Evolutionary conservation across 30 jellyfish, hydroid and myxozoan genomes (phyloP).

Genomic region (Turritopsis rubra): DNA sequence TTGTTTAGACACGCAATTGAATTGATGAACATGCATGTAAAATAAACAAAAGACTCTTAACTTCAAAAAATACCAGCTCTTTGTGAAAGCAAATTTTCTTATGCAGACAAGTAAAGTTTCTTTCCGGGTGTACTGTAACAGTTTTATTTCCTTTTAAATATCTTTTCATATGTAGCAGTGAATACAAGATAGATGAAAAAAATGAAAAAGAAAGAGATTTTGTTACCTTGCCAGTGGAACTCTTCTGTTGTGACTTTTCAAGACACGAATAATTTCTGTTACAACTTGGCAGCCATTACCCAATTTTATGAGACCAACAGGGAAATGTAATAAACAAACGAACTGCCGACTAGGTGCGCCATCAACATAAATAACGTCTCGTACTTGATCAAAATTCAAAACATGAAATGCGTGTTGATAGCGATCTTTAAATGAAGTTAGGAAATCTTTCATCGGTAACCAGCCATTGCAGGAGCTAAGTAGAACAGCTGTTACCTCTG

Average conservation of each 20-base stretch:
- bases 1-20: no score
- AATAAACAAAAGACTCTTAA: no score
- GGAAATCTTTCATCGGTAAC: conserved; percentile 34
- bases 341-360: conserved; percentile 71
- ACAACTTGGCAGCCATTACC: conserved; percentile 24
- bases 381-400: conserved; percentile 22
- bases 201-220: not conserved
- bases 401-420: conserved; percentile 28
- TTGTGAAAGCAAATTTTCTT: no score
- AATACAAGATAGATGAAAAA: no score
- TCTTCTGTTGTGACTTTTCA: conserved; percentile 41
- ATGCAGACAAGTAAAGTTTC: no score
- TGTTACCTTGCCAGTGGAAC: conserved; percentile 61
- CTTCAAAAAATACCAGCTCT: no score
- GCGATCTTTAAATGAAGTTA: conserved; percentile 12
- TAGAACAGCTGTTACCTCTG: conserved; percentile 12
- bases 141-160: no score
- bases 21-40: no score
- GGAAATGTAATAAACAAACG: conserved; percentile 29
- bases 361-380: conserved; percentile 55
- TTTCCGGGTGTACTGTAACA: no score
- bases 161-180: no score
- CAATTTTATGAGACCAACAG: conserved; percentile 28
- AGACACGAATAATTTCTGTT: conserved; percentile 17
- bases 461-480: conserved; percentile 22